Conservation (phyloP, 2,113 vertebrate species). For the Ammodramus savannarum region DNA sequence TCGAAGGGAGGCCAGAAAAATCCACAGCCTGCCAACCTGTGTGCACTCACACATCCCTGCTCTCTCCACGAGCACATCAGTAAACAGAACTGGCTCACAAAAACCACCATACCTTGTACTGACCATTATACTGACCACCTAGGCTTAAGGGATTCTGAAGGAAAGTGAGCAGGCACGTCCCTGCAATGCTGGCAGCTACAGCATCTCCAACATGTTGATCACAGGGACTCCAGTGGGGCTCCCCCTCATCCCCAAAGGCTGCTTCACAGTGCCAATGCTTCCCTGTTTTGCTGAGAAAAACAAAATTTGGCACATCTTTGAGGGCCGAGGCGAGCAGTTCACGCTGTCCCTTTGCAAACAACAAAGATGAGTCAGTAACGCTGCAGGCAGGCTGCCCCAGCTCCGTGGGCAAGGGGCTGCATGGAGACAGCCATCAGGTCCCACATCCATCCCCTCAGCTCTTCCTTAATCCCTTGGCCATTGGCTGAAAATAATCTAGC, state of each 20-base stretch:
- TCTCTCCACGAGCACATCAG: not conserved
- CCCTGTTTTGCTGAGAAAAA: not conserved
- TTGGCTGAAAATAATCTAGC: not conserved
- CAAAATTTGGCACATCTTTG: rapidly evolving
- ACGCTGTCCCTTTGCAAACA: not conserved
- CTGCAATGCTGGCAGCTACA: not conserved
- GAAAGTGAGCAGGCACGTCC: not conserved
- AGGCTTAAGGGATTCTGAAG: not conserved
- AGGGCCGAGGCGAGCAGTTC: not conserved
- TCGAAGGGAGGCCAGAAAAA: conserved; percentile 16
- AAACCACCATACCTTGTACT: not conserved
- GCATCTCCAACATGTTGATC: conserved; percentile 8
- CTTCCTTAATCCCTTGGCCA: not conserved
- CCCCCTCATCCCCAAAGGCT: not conserved
- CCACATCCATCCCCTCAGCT: not conserved
- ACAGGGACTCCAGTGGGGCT: not conserved
- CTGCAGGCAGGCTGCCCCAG: not conserved
- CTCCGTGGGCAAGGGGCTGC: not conserved
- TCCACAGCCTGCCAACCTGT: not conserved
- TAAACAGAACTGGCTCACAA: not conserved
- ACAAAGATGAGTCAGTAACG: rapidly evolving
- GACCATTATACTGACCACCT: rapidly evolving
- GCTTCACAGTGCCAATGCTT: not conserved
- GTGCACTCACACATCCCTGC: not conserved
- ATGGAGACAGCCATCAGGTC: not conserved